A percentile compares a stretch with the other conserved stretches of the same genome.
Evolutionary conservation across 2,888 invertebrate genomes (phyloP).

Genomic region (Actias luna): DNA sequence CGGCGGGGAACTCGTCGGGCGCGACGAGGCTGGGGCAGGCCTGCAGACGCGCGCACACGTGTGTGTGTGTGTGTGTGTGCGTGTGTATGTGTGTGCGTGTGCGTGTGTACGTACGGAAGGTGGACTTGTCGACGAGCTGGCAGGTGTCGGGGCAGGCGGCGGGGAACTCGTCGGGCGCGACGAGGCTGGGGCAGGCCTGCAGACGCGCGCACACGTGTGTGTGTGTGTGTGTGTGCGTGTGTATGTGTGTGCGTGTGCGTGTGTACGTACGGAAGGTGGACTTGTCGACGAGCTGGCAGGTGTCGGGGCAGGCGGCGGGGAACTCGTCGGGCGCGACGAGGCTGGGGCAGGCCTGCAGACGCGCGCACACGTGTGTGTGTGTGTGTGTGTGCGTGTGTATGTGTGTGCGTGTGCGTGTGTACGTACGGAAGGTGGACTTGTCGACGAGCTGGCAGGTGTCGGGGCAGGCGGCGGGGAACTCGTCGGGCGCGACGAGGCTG

Average conservation of each 20-base stretch:
- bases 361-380: conserved; percentile 82
- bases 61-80: conserved; percentile 48
- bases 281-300: conserved; percentile 85
- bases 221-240: conserved; percentile 49
- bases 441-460: conserved; percentile 84
- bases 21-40: conserved; percentile 88
- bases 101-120: conserved; percentile 75
- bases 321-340: conserved; percentile 84
- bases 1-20: conserved; percentile 74
- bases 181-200: conserved; percentile 87
- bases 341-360: conserved; percentile 87
- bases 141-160: conserved; percentile 84
- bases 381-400: conserved; percentile 54
- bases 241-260: too few species aligned
- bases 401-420: not conserved
- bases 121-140: conserved; percentile 84
- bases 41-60: conserved; percentile 85
- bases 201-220: conserved; percentile 84
- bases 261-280: conserved; percentile 81
- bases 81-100: too few species aligned
- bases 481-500: conserved; percentile 84
- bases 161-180: conserved; percentile 82
- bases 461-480: conserved; percentile 82
- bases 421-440: conserved; percentile 84
- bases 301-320: conserved; percentile 83